These are phyloP conservation scores for Apotomis turbidana DNA, from an alignment of 2,888 invertebrate genomes.

Conservation along the genomic window DNA sequence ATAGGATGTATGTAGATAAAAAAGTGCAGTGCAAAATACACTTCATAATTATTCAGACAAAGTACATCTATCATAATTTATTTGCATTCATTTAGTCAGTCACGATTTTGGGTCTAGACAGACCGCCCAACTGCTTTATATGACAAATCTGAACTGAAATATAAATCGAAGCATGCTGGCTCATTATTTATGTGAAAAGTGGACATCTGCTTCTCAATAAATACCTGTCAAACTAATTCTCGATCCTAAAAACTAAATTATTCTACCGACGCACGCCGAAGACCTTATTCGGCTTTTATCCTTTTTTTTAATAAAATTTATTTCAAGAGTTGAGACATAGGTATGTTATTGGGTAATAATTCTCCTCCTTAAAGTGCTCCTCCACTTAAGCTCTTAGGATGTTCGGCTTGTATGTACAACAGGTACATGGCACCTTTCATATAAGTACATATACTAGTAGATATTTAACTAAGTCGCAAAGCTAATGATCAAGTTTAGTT, in stretches of 20 bases:
- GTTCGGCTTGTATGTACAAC: no score
- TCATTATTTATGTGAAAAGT: background rate
- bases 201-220: background rate
- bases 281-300: no score
- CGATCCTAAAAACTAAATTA: no score
- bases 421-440: no score
- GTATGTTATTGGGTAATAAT: no score
- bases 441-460: no score
- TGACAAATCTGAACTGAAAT: constrained; percentile 7
- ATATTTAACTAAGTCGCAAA: no score
- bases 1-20: background rate
- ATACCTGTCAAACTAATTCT: background rate
- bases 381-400: no score
- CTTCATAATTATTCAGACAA: constrained; percentile 51
- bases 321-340: no score
- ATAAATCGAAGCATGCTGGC: background rate
- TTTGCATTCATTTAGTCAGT: constrained; percentile 64
- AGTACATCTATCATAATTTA: constrained; percentile 71
- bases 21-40: constrained; percentile 1
- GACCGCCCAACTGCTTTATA: constrained; percentile 49
- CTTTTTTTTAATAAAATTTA: no score
- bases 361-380: no score
- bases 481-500: no score
- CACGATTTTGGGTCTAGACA: constrained; percentile 56
- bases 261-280: background rate